phyloP scores from a whole-genome alignment of 2,113 vertebrate species.

The Eulemur macaco region DNA sequence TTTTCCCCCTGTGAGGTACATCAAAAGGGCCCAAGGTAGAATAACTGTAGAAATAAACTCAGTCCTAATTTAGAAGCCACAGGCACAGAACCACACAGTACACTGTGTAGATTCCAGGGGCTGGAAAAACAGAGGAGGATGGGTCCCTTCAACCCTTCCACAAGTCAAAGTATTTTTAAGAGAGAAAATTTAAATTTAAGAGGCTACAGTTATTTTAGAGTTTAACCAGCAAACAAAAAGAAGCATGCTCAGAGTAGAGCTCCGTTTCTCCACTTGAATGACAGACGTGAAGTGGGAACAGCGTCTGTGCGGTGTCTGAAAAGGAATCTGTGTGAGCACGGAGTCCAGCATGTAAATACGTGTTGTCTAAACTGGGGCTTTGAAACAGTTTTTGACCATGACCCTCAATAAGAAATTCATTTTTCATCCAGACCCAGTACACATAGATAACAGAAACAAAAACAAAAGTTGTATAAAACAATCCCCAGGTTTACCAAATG shows the following conservation, averaged over 20 bases:
- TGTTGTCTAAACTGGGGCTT: not conserved
- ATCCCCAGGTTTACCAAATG: not conserved
- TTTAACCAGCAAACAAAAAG: not conserved
- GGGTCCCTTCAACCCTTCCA: not conserved
- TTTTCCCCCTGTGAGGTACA: not conserved
- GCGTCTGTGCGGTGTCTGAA: not conserved
- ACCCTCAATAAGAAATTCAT: not conserved
- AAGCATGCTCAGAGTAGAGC: not conserved
- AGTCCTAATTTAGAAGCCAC: not conserved
- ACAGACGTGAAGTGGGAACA: not conserved
- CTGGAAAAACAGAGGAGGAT: not conserved
- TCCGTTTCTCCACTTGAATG: not conserved
- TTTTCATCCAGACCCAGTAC: not conserved
- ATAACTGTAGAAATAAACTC: constrained; percentile 14
- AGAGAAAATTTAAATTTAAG: constrained; percentile 7
- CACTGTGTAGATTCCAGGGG: not conserved
- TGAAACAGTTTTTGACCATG: not conserved
- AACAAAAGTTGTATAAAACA: constrained; percentile 26
- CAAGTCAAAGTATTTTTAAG: constrained; percentile 32
- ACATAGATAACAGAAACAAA: not conserved
- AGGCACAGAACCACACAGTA: not conserved
- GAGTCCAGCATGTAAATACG: not conserved
- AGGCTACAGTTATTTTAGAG: not conserved
- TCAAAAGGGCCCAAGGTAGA: constrained; percentile 55
- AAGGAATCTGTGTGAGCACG: not conserved